phyloP scores from a whole-genome alignment of 2,113 vertebrate genomes.

The Gasterosteus nipponicus region DNA sequence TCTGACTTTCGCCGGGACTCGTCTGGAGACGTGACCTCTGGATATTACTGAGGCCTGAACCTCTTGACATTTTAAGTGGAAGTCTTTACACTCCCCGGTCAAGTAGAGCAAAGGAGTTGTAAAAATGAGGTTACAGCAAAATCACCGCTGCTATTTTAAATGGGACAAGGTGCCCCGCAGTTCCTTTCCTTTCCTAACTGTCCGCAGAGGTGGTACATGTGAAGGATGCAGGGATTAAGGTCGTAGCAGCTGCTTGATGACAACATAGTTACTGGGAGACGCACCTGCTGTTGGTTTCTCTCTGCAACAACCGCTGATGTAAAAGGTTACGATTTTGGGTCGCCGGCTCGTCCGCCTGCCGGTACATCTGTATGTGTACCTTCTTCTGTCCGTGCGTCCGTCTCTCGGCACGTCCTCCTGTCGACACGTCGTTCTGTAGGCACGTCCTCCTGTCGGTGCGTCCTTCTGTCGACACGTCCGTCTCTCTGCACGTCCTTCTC shows the following conservation, averaged over 20 bases:
- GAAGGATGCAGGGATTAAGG: conserved; percentile 31
- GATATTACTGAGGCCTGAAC: conserved; percentile 10
- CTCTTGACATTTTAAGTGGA: conserved; percentile 19
- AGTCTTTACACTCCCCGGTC: neutral
- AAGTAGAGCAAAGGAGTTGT: conserved; percentile 24
- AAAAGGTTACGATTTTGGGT: neutral
- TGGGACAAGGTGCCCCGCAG: conserved; percentile 5
- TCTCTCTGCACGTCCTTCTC: too few relatives aligned
- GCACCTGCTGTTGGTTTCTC: conserved; percentile 5
- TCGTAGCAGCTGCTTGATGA: neutral
- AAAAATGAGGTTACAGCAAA: conserved; percentile 31
- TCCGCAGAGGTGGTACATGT: neutral
- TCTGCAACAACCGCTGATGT: neutral
- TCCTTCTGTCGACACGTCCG: too few relatives aligned
- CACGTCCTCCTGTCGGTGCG: too few relatives aligned
- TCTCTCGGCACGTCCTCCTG: too few relatives aligned
- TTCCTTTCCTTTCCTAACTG: neutral
- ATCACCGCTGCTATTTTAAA: conserved; percentile 26
- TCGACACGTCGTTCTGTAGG: too few relatives aligned
- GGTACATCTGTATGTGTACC: neutral
- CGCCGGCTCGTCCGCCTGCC: neutral
- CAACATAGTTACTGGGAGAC: neutral
- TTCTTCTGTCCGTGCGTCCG: too few relatives aligned
- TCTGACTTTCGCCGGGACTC: neutral
- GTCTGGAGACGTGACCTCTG: neutral